Base-by-base conservation (phyloP, 2,113 vertebrate genomes). In the Phalacrocorax brasilianus region DNA sequence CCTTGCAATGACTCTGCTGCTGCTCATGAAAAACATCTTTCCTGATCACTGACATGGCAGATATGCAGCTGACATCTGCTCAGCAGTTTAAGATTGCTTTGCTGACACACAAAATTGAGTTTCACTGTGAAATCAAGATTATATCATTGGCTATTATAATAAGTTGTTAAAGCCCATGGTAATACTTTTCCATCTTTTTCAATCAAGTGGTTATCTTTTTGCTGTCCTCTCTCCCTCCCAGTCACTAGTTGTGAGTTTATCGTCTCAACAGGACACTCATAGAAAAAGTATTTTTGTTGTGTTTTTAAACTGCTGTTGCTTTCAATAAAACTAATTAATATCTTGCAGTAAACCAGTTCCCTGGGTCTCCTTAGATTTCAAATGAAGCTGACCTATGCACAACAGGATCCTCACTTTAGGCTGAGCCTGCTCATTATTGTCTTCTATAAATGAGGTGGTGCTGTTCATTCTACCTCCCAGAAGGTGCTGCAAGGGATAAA, bases 1-100 rank as follows among this genome's bases (percentile, higher is more conserved):
- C 56, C 47, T 68, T 76, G 53, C 78, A 90, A 28, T 80, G 71
- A 35, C 35, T 89, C 63, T 93, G 62, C 49, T 67, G 3, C 85
- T 79, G 50, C 72, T 96, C 45, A 33, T 63, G 88, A 88, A 91
- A 97, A 97, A 90, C 85, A 94, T 94, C 84, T 97, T 97, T 95
- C 66, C 62, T 86, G 84, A 82, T 93, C 95, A 89, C 89, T 93
- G 79, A 92, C 84, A 88, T 71, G 68, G 95, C 92, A 96, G 85
- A 93, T 92, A 87, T n/a, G 62, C 89, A 95, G 94, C 93, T 97
- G 97, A 97, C 91, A 95, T 97, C 96, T 96, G 91, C 91, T 95
- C 89, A 95, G 93, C 92, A 88, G 32, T 78, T 61, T 71, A 58
- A 77, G 94, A 91, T 91, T 88, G 67, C 85, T 96, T 94, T 96